Conservation (phyloP, 1,140 invertebrate species). For the Macrotrachela quadricornifera region DNA sequence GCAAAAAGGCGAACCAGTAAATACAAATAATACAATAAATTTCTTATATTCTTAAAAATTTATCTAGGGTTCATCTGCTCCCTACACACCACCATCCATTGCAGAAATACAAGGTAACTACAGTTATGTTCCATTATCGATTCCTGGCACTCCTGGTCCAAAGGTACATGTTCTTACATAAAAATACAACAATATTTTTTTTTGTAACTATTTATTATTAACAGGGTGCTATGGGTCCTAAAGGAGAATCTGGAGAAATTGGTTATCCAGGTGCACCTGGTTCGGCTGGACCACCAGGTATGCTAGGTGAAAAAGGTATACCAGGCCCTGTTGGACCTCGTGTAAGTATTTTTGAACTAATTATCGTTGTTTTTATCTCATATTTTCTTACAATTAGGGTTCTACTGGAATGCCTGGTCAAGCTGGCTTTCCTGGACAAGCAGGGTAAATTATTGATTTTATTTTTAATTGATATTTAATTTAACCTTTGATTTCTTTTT, state of each 20-base stretch:
- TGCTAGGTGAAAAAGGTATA: conserved; percentile 3
- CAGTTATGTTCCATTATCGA: no score
- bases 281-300: conserved; percentile 3
- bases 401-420: conserved; percentile 27
- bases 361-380: no score
- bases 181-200: conserved; percentile 38
- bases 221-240: not conserved
- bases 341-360: not conserved
- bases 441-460: conserved; percentile 10
- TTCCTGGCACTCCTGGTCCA: conserved; percentile 1
- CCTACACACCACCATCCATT: no score
- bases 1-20: conserved; percentile 32
- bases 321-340: conserved; percentile 8
- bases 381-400: not conserved
- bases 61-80: no score
- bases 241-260: conserved; percentile 9
- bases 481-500: no score
- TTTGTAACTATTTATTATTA: not conserved
- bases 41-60: no score
- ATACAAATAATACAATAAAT: not conserved
- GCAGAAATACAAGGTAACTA: no score
- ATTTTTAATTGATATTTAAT: not conserved
- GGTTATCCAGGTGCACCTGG: conserved; percentile 11
- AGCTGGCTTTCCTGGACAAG: conserved; percentile 30
- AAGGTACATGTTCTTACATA: not conserved